Conservation (phyloP, 2,888 invertebrate species). For the Calameuta idolon region DNA sequence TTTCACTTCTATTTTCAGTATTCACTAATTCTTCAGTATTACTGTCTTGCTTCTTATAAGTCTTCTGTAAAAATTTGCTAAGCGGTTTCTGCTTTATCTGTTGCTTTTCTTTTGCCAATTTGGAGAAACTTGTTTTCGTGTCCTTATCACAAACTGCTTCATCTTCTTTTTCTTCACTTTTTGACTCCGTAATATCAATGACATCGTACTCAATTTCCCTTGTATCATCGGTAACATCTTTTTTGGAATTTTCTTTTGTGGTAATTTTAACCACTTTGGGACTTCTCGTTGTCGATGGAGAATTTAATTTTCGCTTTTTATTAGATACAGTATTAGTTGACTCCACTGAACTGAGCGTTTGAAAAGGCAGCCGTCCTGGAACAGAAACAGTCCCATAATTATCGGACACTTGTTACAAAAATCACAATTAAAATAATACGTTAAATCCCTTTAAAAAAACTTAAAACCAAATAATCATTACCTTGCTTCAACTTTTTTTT, state of each 20-base stretch:
- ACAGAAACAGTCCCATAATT: conserved; percentile 15
- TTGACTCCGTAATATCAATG: conserved; percentile 3
- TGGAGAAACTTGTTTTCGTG: conserved; percentile 8
- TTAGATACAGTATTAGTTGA: conserved; percentile 34
- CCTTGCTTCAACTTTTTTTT: conserved; percentile 60
- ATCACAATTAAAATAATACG: background rate
- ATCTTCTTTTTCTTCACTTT: conserved; percentile 12
- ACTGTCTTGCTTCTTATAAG: conserved; percentile 35
- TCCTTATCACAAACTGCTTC: conserved; percentile 16
- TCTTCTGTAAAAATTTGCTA: conserved; percentile 44
- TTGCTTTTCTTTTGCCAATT: conserved; percentile 21
- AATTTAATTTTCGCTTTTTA: conserved; percentile 57
- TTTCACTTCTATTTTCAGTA: conserved; percentile 11
- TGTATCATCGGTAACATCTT: conserved; percentile 11
- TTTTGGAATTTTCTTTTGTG: conserved; percentile 43
- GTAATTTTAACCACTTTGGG: conserved; percentile 51
- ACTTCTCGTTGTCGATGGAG: conserved; percentile 45
- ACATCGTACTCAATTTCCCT: conserved; percentile 1
- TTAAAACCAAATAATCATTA: conserved; percentile 25
- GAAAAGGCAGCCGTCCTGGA: conserved; percentile 58
- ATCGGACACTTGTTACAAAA: background rate
- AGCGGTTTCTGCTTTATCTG: conserved; percentile 22
- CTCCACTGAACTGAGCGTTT: conserved; percentile 44
- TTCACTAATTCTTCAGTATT: conserved; percentile 12
- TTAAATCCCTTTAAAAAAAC: background rate